Conservation (phyloP, 2,113 vertebrate genomes). For the Ancistrus triradiatus region DNA sequence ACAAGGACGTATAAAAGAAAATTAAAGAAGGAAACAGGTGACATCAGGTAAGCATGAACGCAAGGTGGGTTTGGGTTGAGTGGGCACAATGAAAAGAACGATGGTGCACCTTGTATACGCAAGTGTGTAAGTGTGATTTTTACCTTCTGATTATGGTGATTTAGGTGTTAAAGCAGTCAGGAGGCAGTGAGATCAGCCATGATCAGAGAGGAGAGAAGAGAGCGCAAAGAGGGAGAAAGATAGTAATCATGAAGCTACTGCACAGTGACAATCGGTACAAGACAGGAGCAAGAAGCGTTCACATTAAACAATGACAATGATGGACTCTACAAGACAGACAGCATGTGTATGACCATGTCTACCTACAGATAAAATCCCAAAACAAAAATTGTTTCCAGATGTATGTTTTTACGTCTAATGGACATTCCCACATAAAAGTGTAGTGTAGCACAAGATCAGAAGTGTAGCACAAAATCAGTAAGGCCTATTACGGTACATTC, state of each 20-base stretch:
- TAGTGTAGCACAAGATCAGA: too few relatives aligned
- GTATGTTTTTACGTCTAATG: too few relatives aligned
- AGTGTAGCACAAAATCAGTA: too few relatives aligned
- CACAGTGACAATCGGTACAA: constrained; percentile 47
- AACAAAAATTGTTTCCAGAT: too few relatives aligned
- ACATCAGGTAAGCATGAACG: constrained; percentile 12
- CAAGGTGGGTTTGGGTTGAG: neutral
- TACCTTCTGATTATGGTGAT: constrained; percentile 92
- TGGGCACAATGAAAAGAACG: constrained; percentile 17
- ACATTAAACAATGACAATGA: constrained; percentile 6
- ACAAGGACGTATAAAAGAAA: constrained; percentile 5
- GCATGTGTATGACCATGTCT: neutral
- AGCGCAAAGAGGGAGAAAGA: constrained; percentile 43
- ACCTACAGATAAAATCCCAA: too few relatives aligned
- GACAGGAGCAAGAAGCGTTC: constrained; percentile 60
- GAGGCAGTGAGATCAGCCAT: constrained; percentile 44
- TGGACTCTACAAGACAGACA: too few relatives aligned
- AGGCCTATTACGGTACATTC: too few relatives aligned
- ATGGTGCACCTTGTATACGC: constrained; percentile 33
- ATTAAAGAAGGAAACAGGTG: constrained; percentile 1
- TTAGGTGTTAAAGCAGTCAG: constrained; percentile 50
- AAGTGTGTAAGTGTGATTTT: constrained; percentile 60
- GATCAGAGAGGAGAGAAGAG: constrained; percentile 30
- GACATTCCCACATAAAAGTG: too few relatives aligned
- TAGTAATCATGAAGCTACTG: constrained; percentile 55